Evolutionary conservation across 1,140 invertebrate genomes (phyloP), one percentile per base, ranked within the genome.

Genomic region (Triops longicaudatus): DNA sequence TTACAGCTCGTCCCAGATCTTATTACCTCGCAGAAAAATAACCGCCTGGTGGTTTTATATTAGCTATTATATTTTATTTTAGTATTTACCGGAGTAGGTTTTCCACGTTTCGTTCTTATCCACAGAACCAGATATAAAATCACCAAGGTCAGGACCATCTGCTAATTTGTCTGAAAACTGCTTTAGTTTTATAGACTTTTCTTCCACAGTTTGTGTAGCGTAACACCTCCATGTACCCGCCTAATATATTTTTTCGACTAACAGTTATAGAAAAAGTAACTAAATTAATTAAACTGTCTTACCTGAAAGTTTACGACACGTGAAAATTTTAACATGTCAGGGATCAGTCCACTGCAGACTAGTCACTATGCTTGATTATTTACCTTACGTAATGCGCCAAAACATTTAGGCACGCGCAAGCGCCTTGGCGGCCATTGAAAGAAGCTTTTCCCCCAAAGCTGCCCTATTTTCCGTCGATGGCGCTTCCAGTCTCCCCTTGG

Each of bases 21-120:
- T 37, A 37, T 37, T 7, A 4, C 2, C 31, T 7, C 2, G 31
- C 7, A 4, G 31, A 37, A 37, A 37, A 37, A 37, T 7, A 37
- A 37, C 31, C 31, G 31, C 31, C 31, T 37, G 31, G 31, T 37
- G n/a, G 31, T 37, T 37, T 37, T 37, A 37, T 37, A 37, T 37
- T n/a, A 7, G 31, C 31, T 37, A 37, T 37, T 7, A 37, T 37
- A 7, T 37, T 37, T 37, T 37, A 37, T n/a, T 75, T 31, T 26
- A 42, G 5, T 37, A 22, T 12, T n/a, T 78, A 79, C 92, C 92
- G 78, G 91, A 87, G 82, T 94, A 95, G 27, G 87, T 85, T 31
- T 87, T 83, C 88, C 88, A 90, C 42, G 78, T 82, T 31, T 86
- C 84, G 76, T 84, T 85, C 1, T 85, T 83, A 71, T 87, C 84